These are phyloP conservation scores for Ochotona princeps DNA, from an alignment of 2,113 vertebrate species.

Conservation along the genomic window DNA sequence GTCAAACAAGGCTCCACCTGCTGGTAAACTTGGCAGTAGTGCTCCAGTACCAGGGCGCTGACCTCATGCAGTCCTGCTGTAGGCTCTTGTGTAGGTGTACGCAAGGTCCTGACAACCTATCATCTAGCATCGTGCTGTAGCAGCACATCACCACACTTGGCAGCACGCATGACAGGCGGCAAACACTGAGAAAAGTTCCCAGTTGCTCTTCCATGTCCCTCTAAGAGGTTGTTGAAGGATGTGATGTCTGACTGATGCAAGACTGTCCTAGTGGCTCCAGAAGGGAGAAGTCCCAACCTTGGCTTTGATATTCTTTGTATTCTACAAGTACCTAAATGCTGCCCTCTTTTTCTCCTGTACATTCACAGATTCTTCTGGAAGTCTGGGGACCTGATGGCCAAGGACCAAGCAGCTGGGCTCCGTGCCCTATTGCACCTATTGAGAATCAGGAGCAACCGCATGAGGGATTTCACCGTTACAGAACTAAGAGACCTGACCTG, in stretches of 20 bases:
- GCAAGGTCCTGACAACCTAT: background rate
- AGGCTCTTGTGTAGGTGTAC: background rate
- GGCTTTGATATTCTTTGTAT: background rate
- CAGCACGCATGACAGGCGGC: fast-evolving
- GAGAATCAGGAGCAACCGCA: slow-evolving; percentile 1
- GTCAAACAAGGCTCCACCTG: background rate
- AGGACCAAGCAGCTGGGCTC: background rate
- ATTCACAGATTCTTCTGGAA: background rate
- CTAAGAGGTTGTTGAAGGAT: no score
- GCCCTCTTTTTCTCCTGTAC: background rate
- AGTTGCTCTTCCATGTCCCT: background rate
- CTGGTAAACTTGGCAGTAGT: fast-evolving
- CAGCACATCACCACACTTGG: fast-evolving
- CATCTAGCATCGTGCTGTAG: fast-evolving
- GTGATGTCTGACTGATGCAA: fast-evolving
- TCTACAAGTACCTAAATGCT: background rate
- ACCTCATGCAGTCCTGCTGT: no score
- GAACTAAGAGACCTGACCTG: background rate
- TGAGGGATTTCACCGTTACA: background rate
- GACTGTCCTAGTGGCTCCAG: background rate
- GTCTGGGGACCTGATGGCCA: background rate
- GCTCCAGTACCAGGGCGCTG: background rate
- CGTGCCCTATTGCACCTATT: background rate
- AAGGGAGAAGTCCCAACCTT: background rate
- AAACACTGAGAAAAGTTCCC: background rate